These are phyloP conservation scores for Lochmaea crataegi DNA, from an alignment of 2,888 invertebrate species.

Conservation along the genomic window DNA sequence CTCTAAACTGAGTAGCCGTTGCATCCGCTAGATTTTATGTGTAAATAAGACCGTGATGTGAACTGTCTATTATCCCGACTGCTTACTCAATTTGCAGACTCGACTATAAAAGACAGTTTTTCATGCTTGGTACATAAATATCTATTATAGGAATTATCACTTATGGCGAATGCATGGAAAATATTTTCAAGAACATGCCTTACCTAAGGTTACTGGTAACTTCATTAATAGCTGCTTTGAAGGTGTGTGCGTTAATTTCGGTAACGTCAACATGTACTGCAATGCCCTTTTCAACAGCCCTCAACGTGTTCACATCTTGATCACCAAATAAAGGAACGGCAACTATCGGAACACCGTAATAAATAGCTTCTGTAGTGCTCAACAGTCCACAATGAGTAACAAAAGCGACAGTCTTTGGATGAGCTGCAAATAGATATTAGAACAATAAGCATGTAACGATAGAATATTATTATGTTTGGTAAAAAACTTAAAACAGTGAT, in stretches of 20 bases:
- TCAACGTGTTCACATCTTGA: slow-evolving; percentile 66
- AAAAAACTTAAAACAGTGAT: too few relatives aligned
- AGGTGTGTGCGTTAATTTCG: slow-evolving; percentile 43
- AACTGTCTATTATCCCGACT: too few relatives aligned
- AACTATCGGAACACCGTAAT: slow-evolving; percentile 66
- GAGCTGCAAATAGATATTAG: slow-evolving; percentile 13
- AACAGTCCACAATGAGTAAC: slow-evolving; percentile 72
- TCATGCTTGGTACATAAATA: too few relatives aligned
- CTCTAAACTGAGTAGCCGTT: too few relatives aligned
- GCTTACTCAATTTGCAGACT: too few relatives aligned
- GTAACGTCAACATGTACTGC: slow-evolving; percentile 35
- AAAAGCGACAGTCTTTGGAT: slow-evolving; percentile 67
- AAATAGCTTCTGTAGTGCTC: slow-evolving; percentile 69
- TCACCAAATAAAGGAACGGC: slow-evolving; percentile 68
- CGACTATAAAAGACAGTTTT: too few relatives aligned
- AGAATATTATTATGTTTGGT: too few relatives aligned
- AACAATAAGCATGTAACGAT: too few relatives aligned
- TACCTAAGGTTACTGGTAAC: slow-evolving; percentile 43
- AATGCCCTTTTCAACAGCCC: slow-evolving; percentile 56
- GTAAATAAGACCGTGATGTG: too few relatives aligned
- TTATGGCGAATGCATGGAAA: too few relatives aligned
- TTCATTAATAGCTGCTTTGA: slow-evolving; percentile 44
- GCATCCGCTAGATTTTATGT: too few relatives aligned
- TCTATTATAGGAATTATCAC: too few relatives aligned
- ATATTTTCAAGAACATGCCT: neutral